Base-by-base conservation (phyloP, 2,888 invertebrate genomes). In the Eueremaeus valkanovi region DNA sequence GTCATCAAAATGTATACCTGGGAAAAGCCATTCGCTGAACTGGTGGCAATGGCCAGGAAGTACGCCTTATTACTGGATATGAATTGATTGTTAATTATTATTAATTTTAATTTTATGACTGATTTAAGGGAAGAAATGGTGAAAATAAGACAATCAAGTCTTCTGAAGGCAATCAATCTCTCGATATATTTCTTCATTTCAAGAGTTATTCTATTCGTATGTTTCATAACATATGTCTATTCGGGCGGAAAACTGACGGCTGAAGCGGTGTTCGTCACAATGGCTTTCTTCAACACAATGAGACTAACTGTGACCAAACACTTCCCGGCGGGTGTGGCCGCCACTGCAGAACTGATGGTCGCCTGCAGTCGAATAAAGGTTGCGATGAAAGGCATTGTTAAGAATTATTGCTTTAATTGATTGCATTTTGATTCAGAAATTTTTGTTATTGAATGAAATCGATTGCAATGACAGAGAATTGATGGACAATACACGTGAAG, bases 1-100 rank as follows among this genome's bases (percentile, higher is more conserved):
- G 92, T 95, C 3, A 92, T 96, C 79, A 96, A 96, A 86, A 95
- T 95, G 94, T n/a, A n/a, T n/a, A n/a, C n/a, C n/a, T n/a, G n/a
- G n/a, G n/a, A n/a, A n/a, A n/a, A n/a, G n/a, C n/a, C 95, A 95
- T 83, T 92, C 94, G 3, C 96, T 95, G 87, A 95, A 96, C 83
- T 90, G 89, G 80, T 92, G n/a, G 94, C 0, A 95, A 95, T 82
- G 90, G 90, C 77, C 87, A 89, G 78, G 87, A 94, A 21, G 90
- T 95, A 3, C 88, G 88, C 9, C n/a, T n/a, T n/a, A n/a, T n/a
- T n/a, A n/a, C n/a, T n/a, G n/a, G n/a, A n/a, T n/a, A 83, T 88
- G 73, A 90, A 92, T 1, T 85, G 95, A 81, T 88, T 87, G 85
- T 89, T 8, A 49, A 49, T 49, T 49, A 5, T n/a, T 49, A n/a